Conservation (phyloP, 2,113 vertebrate species). For the Aspiorhynchus laticeps region DNA sequence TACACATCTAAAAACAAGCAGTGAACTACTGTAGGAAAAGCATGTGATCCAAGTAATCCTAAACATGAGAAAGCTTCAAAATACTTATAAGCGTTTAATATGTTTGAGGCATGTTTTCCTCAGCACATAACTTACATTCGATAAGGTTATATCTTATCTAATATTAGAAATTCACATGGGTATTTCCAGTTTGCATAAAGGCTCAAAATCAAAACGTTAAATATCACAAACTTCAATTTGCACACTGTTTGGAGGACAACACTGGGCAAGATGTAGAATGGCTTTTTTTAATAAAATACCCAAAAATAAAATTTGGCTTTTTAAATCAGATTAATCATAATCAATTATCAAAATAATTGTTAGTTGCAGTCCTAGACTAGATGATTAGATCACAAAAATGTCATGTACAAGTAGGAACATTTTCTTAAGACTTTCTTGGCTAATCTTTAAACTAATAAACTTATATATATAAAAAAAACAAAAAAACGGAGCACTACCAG, state of each 20-base stretch:
- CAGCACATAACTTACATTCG: neutral
- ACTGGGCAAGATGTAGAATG: too few species aligned
- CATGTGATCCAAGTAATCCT: neutral
- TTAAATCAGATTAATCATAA: neutral
- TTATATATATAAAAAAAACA: neutral
- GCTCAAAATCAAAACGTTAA: neutral
- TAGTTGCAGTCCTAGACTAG: neutral
- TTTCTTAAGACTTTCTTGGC: neutral
- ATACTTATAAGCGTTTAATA: neutral
- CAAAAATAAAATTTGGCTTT: neutral
- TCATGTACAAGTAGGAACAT: neutral
- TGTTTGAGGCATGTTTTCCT: neutral
- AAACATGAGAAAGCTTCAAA: neutral
- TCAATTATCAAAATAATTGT: neutral
- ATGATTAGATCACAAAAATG: neutral
- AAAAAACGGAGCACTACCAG: conserved; percentile 81
- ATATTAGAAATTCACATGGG: neutral
- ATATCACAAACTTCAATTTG: too few species aligned
- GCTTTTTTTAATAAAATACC: too few species aligned
- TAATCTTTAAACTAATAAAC: neutral
- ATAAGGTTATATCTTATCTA: neutral
- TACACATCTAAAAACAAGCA: neutral
- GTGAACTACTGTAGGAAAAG: neutral
- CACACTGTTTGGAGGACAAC: neutral
- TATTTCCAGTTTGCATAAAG: neutral